Conservation (phyloP, 2,797 vertebrate species). For the Pterois miles region DNA sequence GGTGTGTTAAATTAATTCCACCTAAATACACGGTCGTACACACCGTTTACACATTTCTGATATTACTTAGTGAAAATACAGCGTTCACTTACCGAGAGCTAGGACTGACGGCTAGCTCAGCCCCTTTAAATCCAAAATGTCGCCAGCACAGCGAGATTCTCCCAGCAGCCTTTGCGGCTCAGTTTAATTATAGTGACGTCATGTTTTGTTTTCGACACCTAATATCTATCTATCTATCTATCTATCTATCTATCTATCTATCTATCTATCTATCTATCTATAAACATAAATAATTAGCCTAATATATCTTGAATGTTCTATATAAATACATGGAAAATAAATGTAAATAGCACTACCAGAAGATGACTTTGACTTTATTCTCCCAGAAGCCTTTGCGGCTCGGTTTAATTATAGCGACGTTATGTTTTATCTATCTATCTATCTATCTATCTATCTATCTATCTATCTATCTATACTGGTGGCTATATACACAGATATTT, state of each 20-base stretch:
- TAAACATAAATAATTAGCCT: no score
- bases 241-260: neutral
- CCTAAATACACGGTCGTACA: accelerated
- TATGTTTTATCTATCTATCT: neutral
- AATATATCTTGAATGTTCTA: no score
- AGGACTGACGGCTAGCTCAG: slow-evolving; percentile 62
- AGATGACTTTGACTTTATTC: no score
- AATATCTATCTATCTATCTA: neutral
- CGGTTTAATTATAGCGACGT: no score
- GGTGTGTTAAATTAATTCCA: accelerated
- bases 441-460: neutral
- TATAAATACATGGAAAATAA: no score
- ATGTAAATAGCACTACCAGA: no score
- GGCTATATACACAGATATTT: neutral
- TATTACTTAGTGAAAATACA: neutral
- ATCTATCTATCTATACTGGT: neutral
- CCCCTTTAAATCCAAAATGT: slow-evolving; percentile 86
- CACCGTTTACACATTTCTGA: accelerated
- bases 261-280: neutral
- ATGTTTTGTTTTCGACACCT: slow-evolving; percentile 60
- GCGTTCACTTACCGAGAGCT: slow-evolving; percentile 75
- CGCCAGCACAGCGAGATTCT: slow-evolving; percentile 54
- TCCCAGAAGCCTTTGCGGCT: no score
- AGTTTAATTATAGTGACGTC: slow-evolving; percentile 65
- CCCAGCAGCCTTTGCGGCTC: slow-evolving; percentile 63